phyloP scores from a whole-genome alignment of 2,888 invertebrate genomes.

The Troides oblongomaculatus region DNA sequence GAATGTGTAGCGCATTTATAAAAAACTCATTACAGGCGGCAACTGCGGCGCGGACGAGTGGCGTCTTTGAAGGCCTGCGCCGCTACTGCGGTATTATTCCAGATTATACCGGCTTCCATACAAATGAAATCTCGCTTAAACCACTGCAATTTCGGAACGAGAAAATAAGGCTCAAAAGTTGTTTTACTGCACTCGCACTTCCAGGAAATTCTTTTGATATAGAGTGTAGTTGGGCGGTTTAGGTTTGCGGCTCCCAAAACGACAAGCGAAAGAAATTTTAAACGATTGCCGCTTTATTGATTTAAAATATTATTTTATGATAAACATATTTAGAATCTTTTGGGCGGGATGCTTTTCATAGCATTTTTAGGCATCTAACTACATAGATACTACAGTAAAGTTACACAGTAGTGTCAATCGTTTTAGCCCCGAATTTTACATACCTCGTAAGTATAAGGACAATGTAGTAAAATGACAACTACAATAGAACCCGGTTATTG shows the following conservation, averaged over 20 bases:
- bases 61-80: slow-evolving; percentile 76
- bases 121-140: slow-evolving; percentile 80
- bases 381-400: too few relatives aligned
- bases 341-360: too few relatives aligned
- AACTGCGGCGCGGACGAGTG: slow-evolving; percentile 73
- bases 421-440: too few relatives aligned
- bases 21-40: slow-evolving; percentile 78
- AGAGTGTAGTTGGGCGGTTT: slow-evolving; percentile 38
- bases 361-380: too few relatives aligned
- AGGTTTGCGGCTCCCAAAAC: slow-evolving; percentile 29
- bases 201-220: slow-evolving; percentile 61
- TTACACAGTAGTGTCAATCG: too few relatives aligned
- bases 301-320: too few relatives aligned
- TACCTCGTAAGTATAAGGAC: too few relatives aligned
- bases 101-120: slow-evolving; percentile 77
- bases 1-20: slow-evolving; percentile 75
- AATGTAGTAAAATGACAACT: too few relatives aligned
- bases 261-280: slow-evolving; percentile 3
- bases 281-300: not conserved
- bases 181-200: slow-evolving; percentile 72
- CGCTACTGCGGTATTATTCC: slow-evolving; percentile 76
- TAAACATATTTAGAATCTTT: too few relatives aligned
- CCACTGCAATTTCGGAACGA: slow-evolving; percentile 77
- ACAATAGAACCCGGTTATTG: too few relatives aligned
- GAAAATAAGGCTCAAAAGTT: slow-evolving; percentile 75